Evolutionary conservation across 2,113 vertebrate genomes (phyloP), one percentile per base, ranked within the genome.

Genomic region (Uropsilus gracilis): DNA sequence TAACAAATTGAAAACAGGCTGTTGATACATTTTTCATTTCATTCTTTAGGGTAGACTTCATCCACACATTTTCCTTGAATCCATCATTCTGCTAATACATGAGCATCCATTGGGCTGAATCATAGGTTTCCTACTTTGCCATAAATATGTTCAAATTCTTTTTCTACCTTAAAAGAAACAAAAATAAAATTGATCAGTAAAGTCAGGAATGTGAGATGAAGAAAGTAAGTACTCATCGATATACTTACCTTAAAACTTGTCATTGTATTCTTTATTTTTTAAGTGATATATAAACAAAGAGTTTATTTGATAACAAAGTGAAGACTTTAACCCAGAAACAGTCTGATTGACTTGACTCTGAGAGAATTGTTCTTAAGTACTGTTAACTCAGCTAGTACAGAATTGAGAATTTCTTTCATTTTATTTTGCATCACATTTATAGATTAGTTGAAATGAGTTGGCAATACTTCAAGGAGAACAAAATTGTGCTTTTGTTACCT

Each of bases 1-100:
- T 87, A 72, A 92, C 77, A 94, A 69, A 77, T 77, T 82, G 72
- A n/a, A 87, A 88, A 89, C 1, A 85, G 32, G 2, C 42, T 55
- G 66, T 72, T 76, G 81, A 68, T 95, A 80, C 86, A 66, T 84
- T 69, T 86, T 78, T 77, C 59, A 92, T 88, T 96, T 8, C 2
- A n/a, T 86, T 85, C 95, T 86, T 66, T 53, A 91, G 12, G 55
- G 10, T 59, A 63, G 44, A 28, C 26, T 64, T 92, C 66, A 89
- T 63, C 46, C 63, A 75, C 89, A 64, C 48, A 30, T 84, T 87
- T 84, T 83, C 37, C 46, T 85, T 80, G 37, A 42, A 57, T 50
- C 9, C 14, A 46, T n/a, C 28, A 32, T 81, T 81, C 73, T 94
- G 72, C 61, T 77, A 69, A 44, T 80, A 61, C 26, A 53, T 59